Evolutionary conservation across 1,140 invertebrate species (phyloP).

Genomic region (Augochlora pura): DNA sequence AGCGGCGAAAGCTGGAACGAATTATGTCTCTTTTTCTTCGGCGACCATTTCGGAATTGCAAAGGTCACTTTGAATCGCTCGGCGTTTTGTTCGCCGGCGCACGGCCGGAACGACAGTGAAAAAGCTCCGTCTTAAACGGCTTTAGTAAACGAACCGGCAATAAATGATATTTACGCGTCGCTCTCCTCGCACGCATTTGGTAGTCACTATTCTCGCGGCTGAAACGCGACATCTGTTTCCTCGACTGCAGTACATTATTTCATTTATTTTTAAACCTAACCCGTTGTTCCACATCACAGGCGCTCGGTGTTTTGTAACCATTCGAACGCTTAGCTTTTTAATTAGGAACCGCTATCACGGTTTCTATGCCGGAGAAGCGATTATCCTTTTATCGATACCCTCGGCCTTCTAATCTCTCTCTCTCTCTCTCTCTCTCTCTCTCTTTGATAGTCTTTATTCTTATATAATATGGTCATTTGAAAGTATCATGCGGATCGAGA

Average conservation of each 20-base stretch:
- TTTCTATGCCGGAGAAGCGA: background rate
- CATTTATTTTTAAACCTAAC: conserved; percentile 49
- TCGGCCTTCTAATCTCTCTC: background rate
- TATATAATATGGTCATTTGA: background rate
- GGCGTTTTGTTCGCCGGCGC: background rate
- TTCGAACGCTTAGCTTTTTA: conserved; percentile 31
- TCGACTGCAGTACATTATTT: conserved; percentile 42
- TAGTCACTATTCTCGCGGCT: conserved; percentile 42
- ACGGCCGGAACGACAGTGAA: conserved; percentile 20
- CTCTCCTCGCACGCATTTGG: conserved; percentile 37
- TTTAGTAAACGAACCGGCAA: conserved; percentile 33
- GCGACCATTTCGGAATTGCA: background rate
- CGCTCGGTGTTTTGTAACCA: conserved; percentile 18
- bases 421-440: too few species aligned
- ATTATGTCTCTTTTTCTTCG: background rate
- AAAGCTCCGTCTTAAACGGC: conserved; percentile 22
- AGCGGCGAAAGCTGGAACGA: background rate
- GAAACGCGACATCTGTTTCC: conserved; percentile 47
- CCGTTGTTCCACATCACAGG: conserved; percentile 43
- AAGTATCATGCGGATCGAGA: background rate
- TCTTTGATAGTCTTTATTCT: background rate
- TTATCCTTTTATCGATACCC: background rate
- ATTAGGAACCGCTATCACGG: background rate
- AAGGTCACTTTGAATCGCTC: background rate
- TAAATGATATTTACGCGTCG: conserved; percentile 47